Evolutionary conservation across 1,140 invertebrate genomes (phyloP), one percentile per base, ranked within the genome.

Genomic region (Drosophila pseudoobscura): DNA sequence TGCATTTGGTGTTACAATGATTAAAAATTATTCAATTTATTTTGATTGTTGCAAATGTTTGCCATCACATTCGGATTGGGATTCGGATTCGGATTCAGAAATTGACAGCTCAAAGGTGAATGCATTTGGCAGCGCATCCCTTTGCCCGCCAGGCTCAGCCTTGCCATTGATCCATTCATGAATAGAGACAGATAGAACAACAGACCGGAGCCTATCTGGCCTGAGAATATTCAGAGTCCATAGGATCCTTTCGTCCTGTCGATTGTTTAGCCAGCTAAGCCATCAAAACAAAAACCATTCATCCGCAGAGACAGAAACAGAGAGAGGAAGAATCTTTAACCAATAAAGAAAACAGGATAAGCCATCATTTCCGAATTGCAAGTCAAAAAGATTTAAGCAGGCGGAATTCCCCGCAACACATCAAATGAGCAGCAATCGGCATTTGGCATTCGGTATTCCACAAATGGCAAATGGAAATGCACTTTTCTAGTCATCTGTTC

Each of bases 281-380:
- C 82, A 68, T 57, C 66, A 65, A 68, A 83, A 87, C 79, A 88
- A 83, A 59, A 65, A 66, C 50, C 46, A 56, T 75, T 69, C 63
- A 71, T 65, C 50, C 53, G 49, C 51, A 63, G 26, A 75, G 73
- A 68, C 55, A 56, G 44, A 35, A 3, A 20, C 20, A 5, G 11
- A 13, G 11, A 39, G 35, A 35, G 35, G 3, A 13, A 13, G 54
- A 71, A 78, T 75, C 71, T 83, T 87, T 78, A 90, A 74, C 88
- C 79, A 90, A 90, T 83, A 90, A 84, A 73, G 88, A 90, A 85
- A 90, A 90, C 74, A 90, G 83, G 88, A 90, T 90, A 80, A 90
- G 74, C 87, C 71, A 72, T 73, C 60, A 88, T 90, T 90, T 90
- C 88, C 88, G 88, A 90, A 70, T 75, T 80, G 76, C 71, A 75